Evolutionary conservation across 2,113 vertebrate species (phyloP).

Genomic region (Hyla sarda): DNA sequence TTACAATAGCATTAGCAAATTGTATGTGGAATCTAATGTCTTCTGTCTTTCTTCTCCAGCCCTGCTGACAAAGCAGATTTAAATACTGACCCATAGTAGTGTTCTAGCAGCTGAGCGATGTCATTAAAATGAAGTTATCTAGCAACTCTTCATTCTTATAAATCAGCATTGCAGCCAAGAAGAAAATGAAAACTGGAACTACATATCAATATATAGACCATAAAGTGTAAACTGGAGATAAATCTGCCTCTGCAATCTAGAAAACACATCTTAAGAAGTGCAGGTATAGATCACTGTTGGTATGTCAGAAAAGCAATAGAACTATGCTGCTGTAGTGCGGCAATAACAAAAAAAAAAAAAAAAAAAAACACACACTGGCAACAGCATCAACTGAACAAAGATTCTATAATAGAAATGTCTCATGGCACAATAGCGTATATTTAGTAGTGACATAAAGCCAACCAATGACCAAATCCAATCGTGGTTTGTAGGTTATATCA

Average conservation of each 20-base stretch:
- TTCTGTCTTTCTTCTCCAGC: neutral
- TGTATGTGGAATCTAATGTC: neutral
- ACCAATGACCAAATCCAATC: neutral
- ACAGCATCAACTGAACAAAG: too few relatives aligned
- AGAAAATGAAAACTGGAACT: constrained; percentile 30
- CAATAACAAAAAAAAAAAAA: neutral
- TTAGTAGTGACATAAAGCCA: neutral
- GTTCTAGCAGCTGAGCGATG: constrained; percentile 10
- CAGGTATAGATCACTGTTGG: neutral
- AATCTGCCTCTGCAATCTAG: neutral
- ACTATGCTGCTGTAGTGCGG: neutral
- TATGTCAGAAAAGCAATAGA: neutral
- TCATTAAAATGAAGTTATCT: constrained; percentile 41
- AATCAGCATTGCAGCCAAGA: constrained; percentile 22
- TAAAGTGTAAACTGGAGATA: constrained; percentile 18
- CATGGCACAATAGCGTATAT: too few relatives aligned
- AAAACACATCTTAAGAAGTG: neutral
- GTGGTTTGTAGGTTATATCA: neutral
- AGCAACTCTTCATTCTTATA: constrained; percentile 6
- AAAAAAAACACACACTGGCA: neutral
- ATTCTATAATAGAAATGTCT: too few relatives aligned
- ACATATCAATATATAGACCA: constrained; percentile 10
- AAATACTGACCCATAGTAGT: constrained; percentile 3
- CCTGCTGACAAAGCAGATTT: constrained; percentile 35
- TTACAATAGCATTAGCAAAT: constrained; percentile 33